phyloP scores from a whole-genome alignment of 2,797 vertebrate species.

The Vespertilio murinus region DNA sequence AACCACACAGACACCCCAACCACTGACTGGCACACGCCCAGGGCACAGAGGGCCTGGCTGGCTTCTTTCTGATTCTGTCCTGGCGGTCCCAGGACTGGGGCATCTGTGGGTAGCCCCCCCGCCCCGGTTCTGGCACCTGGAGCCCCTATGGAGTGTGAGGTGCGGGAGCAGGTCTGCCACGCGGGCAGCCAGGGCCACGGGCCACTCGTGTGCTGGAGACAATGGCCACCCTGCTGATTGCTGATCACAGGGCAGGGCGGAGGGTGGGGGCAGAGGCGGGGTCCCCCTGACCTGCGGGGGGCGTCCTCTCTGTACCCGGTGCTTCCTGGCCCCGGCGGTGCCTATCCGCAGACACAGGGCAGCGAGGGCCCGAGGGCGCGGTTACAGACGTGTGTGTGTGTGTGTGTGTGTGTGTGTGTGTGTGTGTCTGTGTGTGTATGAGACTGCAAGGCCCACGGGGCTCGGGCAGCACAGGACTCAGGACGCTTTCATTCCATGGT shows the following conservation, averaged over 20 bases:
- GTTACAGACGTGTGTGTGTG: no score
- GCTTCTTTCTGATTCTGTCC: background rate
- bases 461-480: no score
- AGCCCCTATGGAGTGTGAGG: background rate
- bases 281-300: constrained; percentile 64
- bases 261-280: background rate
- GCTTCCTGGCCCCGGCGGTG: no score
- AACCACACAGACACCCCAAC: background rate
- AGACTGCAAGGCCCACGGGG: no score
- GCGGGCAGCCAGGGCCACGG: background rate
- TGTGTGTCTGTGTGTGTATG: no score
- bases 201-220: background rate
- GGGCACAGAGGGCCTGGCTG: background rate
- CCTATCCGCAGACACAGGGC: no score
- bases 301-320: constrained; percentile 55
- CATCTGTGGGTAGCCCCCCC: background rate
- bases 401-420: no score
- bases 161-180: rapidly evolving
- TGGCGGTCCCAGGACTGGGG: no score
- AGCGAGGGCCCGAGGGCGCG: no score
- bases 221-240: no score
- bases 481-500: constrained; percentile 77
- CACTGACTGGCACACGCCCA: background rate
- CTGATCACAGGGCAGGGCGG: no score
- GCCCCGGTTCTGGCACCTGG: rapidly evolving